Conservation (phyloP, 2,113 vertebrate genomes). For the Rhineura floridana region DNA sequence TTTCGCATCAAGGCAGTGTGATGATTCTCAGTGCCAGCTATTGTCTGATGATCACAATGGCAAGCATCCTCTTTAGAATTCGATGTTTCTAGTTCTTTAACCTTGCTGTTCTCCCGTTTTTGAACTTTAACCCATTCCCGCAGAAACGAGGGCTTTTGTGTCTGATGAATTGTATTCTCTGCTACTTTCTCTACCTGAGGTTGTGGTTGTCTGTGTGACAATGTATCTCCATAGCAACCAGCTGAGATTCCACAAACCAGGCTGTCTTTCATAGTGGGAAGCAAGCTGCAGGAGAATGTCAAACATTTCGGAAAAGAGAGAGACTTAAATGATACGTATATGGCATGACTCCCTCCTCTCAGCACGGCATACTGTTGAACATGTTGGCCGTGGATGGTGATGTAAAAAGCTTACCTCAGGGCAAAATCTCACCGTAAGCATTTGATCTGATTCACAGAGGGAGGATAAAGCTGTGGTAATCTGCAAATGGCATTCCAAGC, state of each 20-base stretch:
- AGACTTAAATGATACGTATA: background rate
- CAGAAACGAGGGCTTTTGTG: constrained; percentile 36
- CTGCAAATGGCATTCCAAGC: background rate
- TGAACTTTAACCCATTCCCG: background rate
- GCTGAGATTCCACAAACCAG: background rate
- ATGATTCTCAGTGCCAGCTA: background rate
- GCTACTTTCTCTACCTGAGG: constrained; percentile 17
- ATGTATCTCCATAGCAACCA: constrained; percentile 24
- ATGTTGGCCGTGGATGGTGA: background rate
- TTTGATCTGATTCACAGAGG: background rate
- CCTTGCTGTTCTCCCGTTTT: constrained; percentile 38
- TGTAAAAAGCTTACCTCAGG: background rate
- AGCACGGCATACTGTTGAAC: background rate
- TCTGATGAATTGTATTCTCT: constrained; percentile 59
- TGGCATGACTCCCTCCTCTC: too few species aligned
- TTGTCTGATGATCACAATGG: constrained; percentile 10
- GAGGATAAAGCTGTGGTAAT: background rate
- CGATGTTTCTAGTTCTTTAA: constrained; percentile 8
- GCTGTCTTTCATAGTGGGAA: constrained; percentile 53
- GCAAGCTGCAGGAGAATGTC: constrained; percentile 13
- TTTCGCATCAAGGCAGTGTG: background rate
- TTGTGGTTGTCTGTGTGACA: constrained; percentile 7
- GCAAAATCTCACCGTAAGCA: background rate
- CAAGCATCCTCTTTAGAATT: background rate
- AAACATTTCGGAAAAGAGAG: background rate